Evolutionary conservation across 1,140 invertebrate species (phyloP), one percentile per base, ranked within the genome.

Genomic region (Meloidogyne floridensis): DNA sequence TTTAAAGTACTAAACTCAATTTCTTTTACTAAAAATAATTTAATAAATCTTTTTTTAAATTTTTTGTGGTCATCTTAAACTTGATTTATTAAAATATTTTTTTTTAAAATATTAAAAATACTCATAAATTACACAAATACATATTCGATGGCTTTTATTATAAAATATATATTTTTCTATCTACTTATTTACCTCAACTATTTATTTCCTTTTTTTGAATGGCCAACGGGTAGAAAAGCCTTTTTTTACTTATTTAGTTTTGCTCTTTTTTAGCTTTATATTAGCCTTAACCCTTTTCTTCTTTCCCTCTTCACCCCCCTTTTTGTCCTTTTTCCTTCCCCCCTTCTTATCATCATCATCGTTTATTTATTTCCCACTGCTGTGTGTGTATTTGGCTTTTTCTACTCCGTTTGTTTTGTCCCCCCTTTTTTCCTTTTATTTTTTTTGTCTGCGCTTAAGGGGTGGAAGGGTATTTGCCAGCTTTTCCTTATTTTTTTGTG

Each of bases 341-440:
- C 32, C 32, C 32, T 32, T 32, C 32, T 32, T 32, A 32, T 32
- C 32, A 32, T 65, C 59, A 65, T 65, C 59, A 65, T 65, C n/a
- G 59, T n/a, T n/a, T n/a, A 65, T 65, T 65, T 65, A 65, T 65
- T 65, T 65, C 15, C 59, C 59, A 15, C 59, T n/a, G 59, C 59
- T 65, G 59, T 65, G 13, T 59, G 51, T 53, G 53, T 65, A 65
- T 65, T 65, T 65, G 59, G 59, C 59, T 65, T 65, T 65, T 65
- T 65, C 59, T 65, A 65, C 59, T 65, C 59, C 59, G 59, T 65
- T 65, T 65, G n/a, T 47, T 11, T 6, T 59, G 13, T 59, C 13
- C 56, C 7, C n/a, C n/a, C 72, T n/a, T n/a, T 72, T 73, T 18
- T n/a, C 20, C 8, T 15, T 42, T 42, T 43, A 15, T 51, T 7